Evolutionary conservation across 2,797 vertebrate genomes (phyloP).

Genomic region (Mus minutoides): DNA sequence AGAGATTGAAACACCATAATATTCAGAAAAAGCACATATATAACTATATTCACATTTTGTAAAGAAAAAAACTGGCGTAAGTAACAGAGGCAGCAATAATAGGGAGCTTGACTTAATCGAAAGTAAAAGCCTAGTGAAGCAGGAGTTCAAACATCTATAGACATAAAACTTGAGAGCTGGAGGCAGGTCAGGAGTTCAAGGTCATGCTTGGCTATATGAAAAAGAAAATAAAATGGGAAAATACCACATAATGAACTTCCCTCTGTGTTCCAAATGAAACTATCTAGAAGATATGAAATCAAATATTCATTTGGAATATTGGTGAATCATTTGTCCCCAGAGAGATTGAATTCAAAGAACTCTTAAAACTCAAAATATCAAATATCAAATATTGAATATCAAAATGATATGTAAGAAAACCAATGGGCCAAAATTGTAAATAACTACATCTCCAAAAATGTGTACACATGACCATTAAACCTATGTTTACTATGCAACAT

Average conservation of each 20-base stretch:
- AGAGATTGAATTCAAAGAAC: neutral
- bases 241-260: neutral
- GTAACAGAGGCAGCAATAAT: neutral
- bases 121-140: neutral
- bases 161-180: neutral
- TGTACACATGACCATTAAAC: neutral
- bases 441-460: neutral
- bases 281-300: neutral
- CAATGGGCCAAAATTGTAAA: constrained; percentile 19
- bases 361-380: constrained; percentile 38
- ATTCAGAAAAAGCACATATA: neutral
- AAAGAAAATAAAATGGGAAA: neutral
- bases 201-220: neutral
- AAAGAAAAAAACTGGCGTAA: neutral
- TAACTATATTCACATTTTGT: neutral
- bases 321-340: neutral
- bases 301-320: neutral
- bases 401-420: neutral
- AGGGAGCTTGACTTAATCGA: neutral
- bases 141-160: neutral
- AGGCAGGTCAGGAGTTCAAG: neutral
- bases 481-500: neutral
- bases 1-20: neutral
- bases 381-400: too few relatives aligned
- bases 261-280: neutral